Conservation (phyloP, 1,140 invertebrate species). For the Drosophila prosaltans region DNA sequence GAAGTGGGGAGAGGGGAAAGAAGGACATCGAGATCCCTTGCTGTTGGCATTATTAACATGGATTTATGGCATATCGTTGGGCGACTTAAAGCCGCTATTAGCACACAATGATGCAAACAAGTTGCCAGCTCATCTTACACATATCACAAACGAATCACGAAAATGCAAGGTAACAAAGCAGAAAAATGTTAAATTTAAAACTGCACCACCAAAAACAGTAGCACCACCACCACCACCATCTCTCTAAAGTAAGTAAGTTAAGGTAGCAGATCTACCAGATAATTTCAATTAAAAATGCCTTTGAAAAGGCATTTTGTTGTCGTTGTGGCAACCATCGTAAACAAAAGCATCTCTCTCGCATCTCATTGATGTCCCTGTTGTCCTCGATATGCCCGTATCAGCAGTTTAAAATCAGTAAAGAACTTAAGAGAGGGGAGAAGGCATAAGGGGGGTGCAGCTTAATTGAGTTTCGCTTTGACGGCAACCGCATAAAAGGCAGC, state of each 20-base stretch:
- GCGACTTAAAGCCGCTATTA: constrained; percentile 71
- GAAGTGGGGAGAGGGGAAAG: background rate
- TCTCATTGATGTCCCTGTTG: constrained; percentile 73
- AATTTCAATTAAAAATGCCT: constrained; percentile 81
- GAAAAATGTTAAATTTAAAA: constrained; percentile 66
- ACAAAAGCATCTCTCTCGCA: constrained; percentile 28
- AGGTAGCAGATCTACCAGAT: constrained; percentile 63
- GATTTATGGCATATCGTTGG: constrained; percentile 76
- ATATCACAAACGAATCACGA: constrained; percentile 42
- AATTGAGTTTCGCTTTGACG: constrained; percentile 81
- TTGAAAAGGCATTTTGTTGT: constrained; percentile 65
- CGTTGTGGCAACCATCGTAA: constrained; percentile 63
- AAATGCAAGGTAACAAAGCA: constrained; percentile 57
- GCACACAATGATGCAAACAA: constrained; percentile 71
- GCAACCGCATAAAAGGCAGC: constrained; percentile 78
- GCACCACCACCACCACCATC: background rate
- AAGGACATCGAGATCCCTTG: background rate
- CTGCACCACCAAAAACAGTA: background rate
- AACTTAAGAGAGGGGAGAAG: background rate
- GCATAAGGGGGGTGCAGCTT: constrained; percentile 52
- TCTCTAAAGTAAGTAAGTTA: constrained; percentile 19
- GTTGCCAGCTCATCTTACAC: constrained; percentile 25
- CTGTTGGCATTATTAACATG: constrained; percentile 69
- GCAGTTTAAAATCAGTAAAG: constrained; percentile 68
- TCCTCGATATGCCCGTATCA: constrained; percentile 65